Evolutionary conservation across 2,888 invertebrate species (phyloP).

Genomic region (Anthophora plumipes): DNA sequence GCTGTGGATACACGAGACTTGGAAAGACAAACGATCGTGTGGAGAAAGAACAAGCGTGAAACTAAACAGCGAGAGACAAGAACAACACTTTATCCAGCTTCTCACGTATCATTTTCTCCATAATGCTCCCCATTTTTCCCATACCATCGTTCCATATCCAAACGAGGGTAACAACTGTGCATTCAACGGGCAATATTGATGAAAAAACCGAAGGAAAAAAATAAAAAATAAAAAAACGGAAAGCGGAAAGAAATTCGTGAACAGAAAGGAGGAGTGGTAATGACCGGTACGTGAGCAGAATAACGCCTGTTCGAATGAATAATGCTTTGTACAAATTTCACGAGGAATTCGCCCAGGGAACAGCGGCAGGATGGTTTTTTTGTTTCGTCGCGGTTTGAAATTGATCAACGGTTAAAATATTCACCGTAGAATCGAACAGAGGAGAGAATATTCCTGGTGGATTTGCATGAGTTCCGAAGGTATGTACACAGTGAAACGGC

Average conservation of each 20-base stretch:
- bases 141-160: slow-evolving; percentile 1
- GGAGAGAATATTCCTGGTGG: not conserved
- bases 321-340: not conserved
- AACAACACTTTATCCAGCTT: not conserved
- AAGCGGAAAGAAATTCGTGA: not conserved
- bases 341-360: not conserved
- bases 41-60: not conserved
- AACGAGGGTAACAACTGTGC: not conserved
- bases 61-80: not conserved
- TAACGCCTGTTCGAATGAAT: not conserved
- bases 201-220: not conserved
- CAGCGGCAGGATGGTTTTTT: not conserved
- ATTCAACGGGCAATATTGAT: not conserved
- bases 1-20: not conserved
- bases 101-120: slow-evolving; percentile 11
- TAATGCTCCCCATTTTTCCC: not conserved
- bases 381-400: not conserved
- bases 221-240: not conserved
- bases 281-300: not conserved
- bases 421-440: not conserved
- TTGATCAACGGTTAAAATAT: slow-evolving; percentile 21
- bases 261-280: not conserved
- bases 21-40: slow-evolving; percentile 3
- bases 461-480: not conserved
- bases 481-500: not conserved